Conservation (phyloP, 2,113 vertebrate genomes). For the Merops nubicus region DNA sequence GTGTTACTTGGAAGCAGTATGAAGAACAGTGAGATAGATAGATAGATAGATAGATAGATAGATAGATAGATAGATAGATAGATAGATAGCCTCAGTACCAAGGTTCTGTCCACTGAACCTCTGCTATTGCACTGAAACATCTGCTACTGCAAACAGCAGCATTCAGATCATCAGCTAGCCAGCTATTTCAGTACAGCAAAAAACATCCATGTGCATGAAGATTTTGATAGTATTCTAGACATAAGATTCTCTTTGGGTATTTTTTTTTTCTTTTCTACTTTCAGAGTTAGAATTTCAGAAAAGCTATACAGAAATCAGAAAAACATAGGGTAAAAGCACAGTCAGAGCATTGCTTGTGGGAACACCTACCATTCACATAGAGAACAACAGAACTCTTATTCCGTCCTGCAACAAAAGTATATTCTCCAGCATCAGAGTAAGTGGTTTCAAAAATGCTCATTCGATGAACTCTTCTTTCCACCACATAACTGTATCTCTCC, state of each 20-base stretch:
- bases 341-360: not conserved
- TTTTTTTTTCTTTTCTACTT: not conserved
- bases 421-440: slow-evolving; percentile 91
- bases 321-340: not conserved
- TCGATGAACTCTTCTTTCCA: slow-evolving; percentile 89
- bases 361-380: slow-evolving; percentile 85
- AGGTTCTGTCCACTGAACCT: not conserved
- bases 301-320: not conserved
- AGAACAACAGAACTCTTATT: slow-evolving; percentile 88
- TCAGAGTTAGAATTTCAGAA: not conserved
- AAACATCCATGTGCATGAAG: not conserved
- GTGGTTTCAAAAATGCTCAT: slow-evolving; percentile 92
- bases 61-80: too few species aligned
- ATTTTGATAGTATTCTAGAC: not conserved
- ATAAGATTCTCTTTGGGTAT: not conserved
- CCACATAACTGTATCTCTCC: slow-evolving; percentile 86
- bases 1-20: not conserved
- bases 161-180: not conserved
- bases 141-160: too few species aligned
- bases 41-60: too few species aligned
- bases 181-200: not conserved
- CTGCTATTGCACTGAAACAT: too few species aligned
- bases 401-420: slow-evolving; percentile 91
- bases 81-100: fast-evolving
- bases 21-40: not conserved